Conservation (phyloP, 2,888 invertebrate species). For the Galeopsomyia nigrocyanea region DNA sequence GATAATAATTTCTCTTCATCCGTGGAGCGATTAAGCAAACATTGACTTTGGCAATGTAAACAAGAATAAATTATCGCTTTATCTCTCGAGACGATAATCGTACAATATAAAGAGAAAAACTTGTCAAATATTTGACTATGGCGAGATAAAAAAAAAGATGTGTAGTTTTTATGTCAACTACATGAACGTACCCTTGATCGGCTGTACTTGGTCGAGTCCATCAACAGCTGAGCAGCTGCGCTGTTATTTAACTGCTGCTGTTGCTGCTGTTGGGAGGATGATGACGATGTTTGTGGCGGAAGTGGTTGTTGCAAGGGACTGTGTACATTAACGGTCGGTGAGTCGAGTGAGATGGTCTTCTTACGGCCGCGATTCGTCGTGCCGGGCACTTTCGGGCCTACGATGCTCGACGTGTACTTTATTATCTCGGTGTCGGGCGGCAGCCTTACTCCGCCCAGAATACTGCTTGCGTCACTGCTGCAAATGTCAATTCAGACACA, state of each 20-base stretch:
- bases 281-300: constrained; percentile 51
- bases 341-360: constrained; percentile 90
- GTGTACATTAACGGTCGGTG: constrained; percentile 75
- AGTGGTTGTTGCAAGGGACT: constrained; percentile 61
- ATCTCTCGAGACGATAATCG: too few relatives aligned
- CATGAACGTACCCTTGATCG: constrained; percentile 56
- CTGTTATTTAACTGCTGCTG: constrained; percentile 7
- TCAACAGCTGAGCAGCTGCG: constrained; percentile 60
- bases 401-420: constrained; percentile 89
- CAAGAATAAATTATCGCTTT: too few relatives aligned
- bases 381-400: constrained; percentile 88
- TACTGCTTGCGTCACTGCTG: constrained; percentile 83
- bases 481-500: too few relatives aligned
- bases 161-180: too few relatives aligned
- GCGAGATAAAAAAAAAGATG: not conserved
- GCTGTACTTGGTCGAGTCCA: constrained; percentile 67
- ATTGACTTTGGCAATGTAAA: too few relatives aligned
- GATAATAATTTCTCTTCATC: too few relatives aligned
- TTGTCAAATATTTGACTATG: not conserved
- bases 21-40: too few relatives aligned
- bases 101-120: not conserved
- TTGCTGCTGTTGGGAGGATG: constrained; percentile 34
- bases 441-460: constrained; percentile 85
- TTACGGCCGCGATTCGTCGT: constrained; percentile 88
- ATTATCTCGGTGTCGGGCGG: constrained; percentile 93